Evolutionary conservation across 1,140 invertebrate species (phyloP).

Genomic region (Antheraea pernyi): DNA sequence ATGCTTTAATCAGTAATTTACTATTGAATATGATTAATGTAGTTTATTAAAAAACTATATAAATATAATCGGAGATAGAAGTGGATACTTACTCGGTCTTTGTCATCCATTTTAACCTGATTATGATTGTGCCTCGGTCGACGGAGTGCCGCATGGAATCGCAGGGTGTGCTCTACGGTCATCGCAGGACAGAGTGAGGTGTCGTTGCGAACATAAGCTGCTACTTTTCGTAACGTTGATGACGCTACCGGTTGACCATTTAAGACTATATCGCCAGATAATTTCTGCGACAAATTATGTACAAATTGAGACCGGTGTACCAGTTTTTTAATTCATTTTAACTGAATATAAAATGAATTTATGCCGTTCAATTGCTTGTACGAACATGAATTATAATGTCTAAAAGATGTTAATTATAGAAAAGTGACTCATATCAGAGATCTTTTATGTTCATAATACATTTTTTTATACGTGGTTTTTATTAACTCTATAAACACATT

Average conservation of each 20-base stretch:
- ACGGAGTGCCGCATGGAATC: constrained; percentile 88
- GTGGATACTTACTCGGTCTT: constrained; percentile 71
- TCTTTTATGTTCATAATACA: too few relatives aligned
- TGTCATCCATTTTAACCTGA: constrained; percentile 83
- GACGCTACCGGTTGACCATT: constrained; percentile 91
- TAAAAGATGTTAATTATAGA: too few relatives aligned
- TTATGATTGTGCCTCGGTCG: constrained; percentile 80
- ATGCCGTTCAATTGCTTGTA: too few relatives aligned
- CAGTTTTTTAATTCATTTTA: not conserved
- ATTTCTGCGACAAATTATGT: constrained; percentile 52
- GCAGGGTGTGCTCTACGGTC: constrained; percentile 90
- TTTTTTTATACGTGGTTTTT: too few relatives aligned
- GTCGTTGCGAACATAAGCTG: constrained; percentile 84
- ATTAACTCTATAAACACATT: too few relatives aligned
- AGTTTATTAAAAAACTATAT: too few relatives aligned
- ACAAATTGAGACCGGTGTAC: not conserved
- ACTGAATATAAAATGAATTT: too few relatives aligned
- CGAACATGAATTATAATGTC: too few relatives aligned
- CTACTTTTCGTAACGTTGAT: constrained; percentile 83
- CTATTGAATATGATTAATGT: too few relatives aligned
- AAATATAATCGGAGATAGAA: too few relatives aligned
- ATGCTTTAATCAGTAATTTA: too few relatives aligned
- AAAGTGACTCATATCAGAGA: too few relatives aligned
- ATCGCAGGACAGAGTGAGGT: constrained; percentile 82
- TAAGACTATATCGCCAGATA: constrained; percentile 89